Evolutionary conservation across 2,888 invertebrate species (phyloP).

Genomic region (Deilephila porcellus): DNA sequence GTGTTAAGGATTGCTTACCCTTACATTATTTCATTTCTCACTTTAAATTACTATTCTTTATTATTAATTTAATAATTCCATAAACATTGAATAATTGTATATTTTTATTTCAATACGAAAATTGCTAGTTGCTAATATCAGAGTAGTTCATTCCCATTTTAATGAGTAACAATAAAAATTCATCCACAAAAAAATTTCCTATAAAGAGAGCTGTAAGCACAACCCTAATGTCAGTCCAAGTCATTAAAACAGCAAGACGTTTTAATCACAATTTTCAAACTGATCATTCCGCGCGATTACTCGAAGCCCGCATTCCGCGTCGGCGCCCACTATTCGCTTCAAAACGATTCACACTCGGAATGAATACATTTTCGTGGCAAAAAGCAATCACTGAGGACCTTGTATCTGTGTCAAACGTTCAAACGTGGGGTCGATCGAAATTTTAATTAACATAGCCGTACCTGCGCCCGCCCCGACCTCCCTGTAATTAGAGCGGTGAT

Average conservation of each 20-base stretch:
- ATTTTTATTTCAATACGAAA: no score
- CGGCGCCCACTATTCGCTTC: constrained; percentile 1
- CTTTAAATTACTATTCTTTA: no score
- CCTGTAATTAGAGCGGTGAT: background rate
- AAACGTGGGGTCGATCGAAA: background rate
- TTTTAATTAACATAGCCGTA: constrained; percentile 23
- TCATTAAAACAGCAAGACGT: background rate
- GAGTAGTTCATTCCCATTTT: no score
- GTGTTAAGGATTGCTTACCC: no score
- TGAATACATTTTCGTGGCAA: constrained; percentile 7
- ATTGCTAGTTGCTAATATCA: no score
- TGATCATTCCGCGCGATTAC: background rate
- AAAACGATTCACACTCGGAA: constrained; percentile 1
- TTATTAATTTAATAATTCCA: no score
- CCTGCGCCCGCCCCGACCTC: background rate
- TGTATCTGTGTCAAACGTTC: constrained; percentile 3
- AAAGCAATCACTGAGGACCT: constrained; percentile 9
- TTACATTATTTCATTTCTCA: no score
- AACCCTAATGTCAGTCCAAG: no score
- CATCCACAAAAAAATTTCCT: no score
- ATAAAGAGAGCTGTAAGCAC: no score
- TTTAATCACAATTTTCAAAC: background rate
- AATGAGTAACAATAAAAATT: no score
- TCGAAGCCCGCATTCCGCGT: background rate
- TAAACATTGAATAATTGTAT: no score